phyloP scores from a whole-genome alignment of 2,797 vertebrate species.

The Hephaestus fuliginosus region DNA sequence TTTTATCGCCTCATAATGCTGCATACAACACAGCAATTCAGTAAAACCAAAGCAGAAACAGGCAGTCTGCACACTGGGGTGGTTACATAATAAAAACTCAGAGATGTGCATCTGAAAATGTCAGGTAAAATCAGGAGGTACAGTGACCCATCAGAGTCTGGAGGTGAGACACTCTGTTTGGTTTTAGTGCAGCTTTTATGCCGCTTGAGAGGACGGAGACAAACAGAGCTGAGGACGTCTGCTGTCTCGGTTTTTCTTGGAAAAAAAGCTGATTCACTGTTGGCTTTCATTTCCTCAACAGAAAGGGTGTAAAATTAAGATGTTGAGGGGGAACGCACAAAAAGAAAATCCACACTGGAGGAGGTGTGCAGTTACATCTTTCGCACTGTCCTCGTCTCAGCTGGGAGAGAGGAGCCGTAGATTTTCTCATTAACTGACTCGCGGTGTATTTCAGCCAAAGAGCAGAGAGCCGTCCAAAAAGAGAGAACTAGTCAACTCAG shows the following conservation, averaged over 20 bases:
- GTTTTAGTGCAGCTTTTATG: slow-evolving; percentile 35
- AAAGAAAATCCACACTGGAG: neutral
- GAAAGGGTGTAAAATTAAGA: slow-evolving; percentile 44
- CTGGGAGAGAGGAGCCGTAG: slow-evolving; percentile 23
- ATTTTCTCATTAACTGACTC: slow-evolving; percentile 46
- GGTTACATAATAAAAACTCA: slow-evolving; percentile 30
- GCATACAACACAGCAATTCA: slow-evolving; percentile 28
- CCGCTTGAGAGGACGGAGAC: slow-evolving; percentile 22
- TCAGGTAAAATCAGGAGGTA: slow-evolving; percentile 28
- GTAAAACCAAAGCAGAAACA: slow-evolving; percentile 17
- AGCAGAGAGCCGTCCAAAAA: slow-evolving; percentile 31
- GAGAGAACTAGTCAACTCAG: slow-evolving; percentile 57
- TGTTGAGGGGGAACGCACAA: slow-evolving; percentile 13
- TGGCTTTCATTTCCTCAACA: slow-evolving; percentile 43
- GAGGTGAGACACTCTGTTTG: slow-evolving; percentile 49
- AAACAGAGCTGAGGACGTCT: slow-evolving; percentile 5
- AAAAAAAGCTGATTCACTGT: slow-evolving; percentile 34
- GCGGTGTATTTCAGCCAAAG: slow-evolving; percentile 37
- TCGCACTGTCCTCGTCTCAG: slow-evolving; percentile 44
- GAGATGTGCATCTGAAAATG: slow-evolving; percentile 29
- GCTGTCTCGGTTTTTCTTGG: slow-evolving; percentile 14
- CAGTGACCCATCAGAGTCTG: slow-evolving; percentile 36
- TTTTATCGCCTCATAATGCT: slow-evolving; percentile 34
- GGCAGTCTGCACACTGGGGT: neutral
- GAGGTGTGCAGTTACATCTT: slow-evolving; percentile 48